Evolutionary conservation across 2,113 vertebrate genomes (phyloP), one percentile per base, ranked within the genome.

Genomic region (human): DNA sequence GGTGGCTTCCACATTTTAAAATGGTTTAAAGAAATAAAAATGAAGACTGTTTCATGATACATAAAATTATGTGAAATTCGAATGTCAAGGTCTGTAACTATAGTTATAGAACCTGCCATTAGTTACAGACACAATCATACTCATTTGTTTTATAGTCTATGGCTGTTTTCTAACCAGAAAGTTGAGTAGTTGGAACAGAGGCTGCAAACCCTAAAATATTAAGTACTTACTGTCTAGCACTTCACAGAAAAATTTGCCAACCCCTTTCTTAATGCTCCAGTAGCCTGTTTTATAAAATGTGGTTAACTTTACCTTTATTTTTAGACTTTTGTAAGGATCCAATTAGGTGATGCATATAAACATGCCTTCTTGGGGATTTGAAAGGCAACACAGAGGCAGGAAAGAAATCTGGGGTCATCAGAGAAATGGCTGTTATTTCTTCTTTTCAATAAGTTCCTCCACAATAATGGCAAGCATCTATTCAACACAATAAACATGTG

Each of bases 281-380:
- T 73, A 61, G 61, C 11, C 48, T 80, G 45, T 82, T 82, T 97
- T 55, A 52, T 85, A 79, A 94, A 94, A 89, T 78, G 43, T 68
- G 50, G 22, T 90, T 90, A 57, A 43, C 32, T 95, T 6, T 80
- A 38, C 23, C 13, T 94, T 76, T 88, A 59, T 66, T 76, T 97
- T 89, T 90, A 86, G 20, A 45, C 2, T 70, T 87, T 78, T 45
- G 2, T 57, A 89, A 32, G 45, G 30, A 79, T 70, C 55, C 70
- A 88, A 55, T 88, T 35, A 88, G 27, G 79, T 50, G 35, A 78
- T 86, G 20, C 20, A 6, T 43, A 82, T 89, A 80, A 84, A 76
- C 89, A 25, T 8, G 55, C 38, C 27, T 45, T 93, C 45, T 81
- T 57, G 30, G 61, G 17, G 25, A 82, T 85, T 32, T 68, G 40